Evolutionary conservation across 2,888 invertebrate species (phyloP).

Genomic region (Orthonychiurus folsomi): DNA sequence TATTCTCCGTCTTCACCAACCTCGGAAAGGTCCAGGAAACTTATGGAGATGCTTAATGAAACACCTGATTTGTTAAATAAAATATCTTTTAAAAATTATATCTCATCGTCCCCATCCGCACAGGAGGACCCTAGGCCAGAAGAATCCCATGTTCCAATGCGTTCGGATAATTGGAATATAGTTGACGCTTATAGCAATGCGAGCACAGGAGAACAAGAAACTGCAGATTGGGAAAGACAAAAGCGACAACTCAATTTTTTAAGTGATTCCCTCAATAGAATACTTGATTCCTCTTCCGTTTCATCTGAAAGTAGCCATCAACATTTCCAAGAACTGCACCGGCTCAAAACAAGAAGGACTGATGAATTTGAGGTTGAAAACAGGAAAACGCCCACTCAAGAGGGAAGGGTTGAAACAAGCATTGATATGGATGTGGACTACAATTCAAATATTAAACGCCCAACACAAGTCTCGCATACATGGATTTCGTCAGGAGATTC

Average conservation of each 20-base stretch:
- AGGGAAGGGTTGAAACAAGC: neutral
- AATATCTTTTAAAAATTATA: slow-evolving; percentile 35
- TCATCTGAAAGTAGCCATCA: neutral
- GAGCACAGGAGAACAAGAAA: neutral
- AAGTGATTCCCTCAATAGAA: slow-evolving; percentile 25
- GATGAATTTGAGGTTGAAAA: neutral
- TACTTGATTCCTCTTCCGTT: neutral
- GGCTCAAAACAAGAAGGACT: neutral
- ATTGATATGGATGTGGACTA: neutral
- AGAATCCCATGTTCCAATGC: slow-evolving; percentile 2
- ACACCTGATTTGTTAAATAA: slow-evolving; percentile 34
- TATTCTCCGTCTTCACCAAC: slow-evolving; percentile 15
- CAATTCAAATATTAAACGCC: slow-evolving; percentile 7
- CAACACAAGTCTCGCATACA: slow-evolving; percentile 35
- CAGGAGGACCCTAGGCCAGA: neutral
- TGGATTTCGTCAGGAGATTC: slow-evolving; percentile 36
- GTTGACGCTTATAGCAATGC: neutral
- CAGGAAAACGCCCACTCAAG: neutral
- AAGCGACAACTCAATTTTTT: slow-evolving; percentile 30
- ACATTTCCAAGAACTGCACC: neutral
- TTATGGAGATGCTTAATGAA: slow-evolving; percentile 26
- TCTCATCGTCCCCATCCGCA: slow-evolving; percentile 14
- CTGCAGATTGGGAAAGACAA: slow-evolving; percentile 19
- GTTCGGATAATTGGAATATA: neutral
- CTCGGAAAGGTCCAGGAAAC: slow-evolving; percentile 27